Conservation (phyloP, 2,113 vertebrate species). For the Brachypodius melanocephalos region DNA sequence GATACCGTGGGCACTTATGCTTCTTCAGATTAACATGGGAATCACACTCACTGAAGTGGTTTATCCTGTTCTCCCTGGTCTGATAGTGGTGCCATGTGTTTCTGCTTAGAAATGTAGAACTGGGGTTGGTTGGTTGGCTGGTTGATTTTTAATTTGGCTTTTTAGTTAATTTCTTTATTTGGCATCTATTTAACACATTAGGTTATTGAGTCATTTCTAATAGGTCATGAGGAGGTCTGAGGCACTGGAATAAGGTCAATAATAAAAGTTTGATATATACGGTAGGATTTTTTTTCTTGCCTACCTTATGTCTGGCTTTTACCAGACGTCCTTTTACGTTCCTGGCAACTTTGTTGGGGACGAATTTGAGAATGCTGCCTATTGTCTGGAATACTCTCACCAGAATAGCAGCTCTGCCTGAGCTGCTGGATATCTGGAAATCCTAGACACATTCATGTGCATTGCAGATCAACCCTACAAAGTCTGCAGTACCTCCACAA, state of each 20-base stretch:
- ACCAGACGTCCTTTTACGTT: not conserved
- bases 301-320: not conserved
- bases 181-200: not conserved
- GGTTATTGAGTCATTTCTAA: not conserved
- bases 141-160: not conserved
- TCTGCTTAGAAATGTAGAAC: not conserved
- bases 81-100: not conserved
- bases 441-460: not conserved
- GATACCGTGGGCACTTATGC: rapidly evolving
- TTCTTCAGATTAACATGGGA: not conserved
- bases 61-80: not conserved
- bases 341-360: not conserved
- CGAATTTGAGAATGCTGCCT: not conserved
- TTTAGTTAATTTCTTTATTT: not conserved
- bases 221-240: not conserved
- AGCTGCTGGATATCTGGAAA: constrained; percentile 18
- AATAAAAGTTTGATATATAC: not conserved
- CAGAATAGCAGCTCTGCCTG: not conserved
- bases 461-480: not conserved
- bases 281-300: not conserved
- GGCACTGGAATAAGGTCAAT: not conserved
- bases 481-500: not conserved
- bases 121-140: not conserved
- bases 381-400: not conserved
- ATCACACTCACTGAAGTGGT: not conserved